Evolutionary conservation across 2,797 vertebrate species (phyloP).

Genomic region (Eulemur rubriventer): DNA sequence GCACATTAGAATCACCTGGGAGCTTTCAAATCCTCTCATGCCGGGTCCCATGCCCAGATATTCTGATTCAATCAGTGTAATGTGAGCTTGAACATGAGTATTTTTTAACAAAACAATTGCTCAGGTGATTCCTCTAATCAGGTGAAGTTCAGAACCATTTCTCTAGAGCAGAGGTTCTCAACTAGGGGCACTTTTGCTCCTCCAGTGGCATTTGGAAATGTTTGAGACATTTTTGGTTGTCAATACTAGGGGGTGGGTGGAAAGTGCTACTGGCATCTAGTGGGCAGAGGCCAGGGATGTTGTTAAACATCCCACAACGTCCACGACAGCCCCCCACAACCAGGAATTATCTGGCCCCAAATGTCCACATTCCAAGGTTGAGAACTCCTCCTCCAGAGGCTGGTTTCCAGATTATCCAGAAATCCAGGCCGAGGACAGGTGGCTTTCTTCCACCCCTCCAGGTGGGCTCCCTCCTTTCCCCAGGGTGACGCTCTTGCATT

Average conservation of each 20-base stretch:
- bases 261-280: not conserved
- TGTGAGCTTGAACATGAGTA: not conserved
- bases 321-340: fast-evolving
- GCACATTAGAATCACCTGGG: not conserved
- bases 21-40: not conserved
- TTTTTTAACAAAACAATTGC: not conserved
- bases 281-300: not conserved
- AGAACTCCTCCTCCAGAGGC: not conserved
- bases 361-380: no score
- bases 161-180: not conserved
- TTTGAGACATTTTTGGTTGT: not conserved
- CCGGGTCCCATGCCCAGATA: not conserved
- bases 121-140: not conserved
- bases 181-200: not conserved
- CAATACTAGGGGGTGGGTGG: no score
- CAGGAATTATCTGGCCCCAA: not conserved
- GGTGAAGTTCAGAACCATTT: not conserved
- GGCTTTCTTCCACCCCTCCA: not conserved
- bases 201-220: not conserved
- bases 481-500: not conserved
- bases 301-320: not conserved
- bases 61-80: not conserved
- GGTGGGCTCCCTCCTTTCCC: not conserved
- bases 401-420: not conserved
- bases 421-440: not conserved